Percentiles rank a stretch among this genome's conserved stretches.
These are phyloP conservation scores for Drosophila peninsularis DNA, from an alignment of 2,888 invertebrate species.

Conservation along the genomic window DNA sequence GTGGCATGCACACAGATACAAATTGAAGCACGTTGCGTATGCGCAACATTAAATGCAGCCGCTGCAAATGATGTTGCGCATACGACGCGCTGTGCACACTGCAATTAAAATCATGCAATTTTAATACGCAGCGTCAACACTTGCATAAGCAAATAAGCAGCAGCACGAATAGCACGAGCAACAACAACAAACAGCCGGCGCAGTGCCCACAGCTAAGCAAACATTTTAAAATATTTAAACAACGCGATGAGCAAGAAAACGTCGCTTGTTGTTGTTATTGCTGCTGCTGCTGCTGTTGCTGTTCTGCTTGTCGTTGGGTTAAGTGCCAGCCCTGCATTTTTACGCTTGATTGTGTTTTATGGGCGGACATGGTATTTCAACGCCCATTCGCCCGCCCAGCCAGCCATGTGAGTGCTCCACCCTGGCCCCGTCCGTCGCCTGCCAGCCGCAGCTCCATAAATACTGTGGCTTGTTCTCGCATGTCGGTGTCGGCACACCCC, in stretches of 20 bases:
- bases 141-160: constrained; percentile 71
- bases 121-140: constrained; percentile 76
- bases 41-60: constrained; percentile 68
- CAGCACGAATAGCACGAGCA: constrained; percentile 29
- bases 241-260: constrained; percentile 50
- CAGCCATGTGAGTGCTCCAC: background rate
- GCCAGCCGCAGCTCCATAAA: constrained; percentile 72
- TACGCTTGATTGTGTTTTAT: constrained; percentile 79
- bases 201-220: constrained; percentile 68
- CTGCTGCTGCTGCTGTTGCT: constrained; percentile 10
- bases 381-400: constrained; percentile 3
- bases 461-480: constrained; percentile 74
- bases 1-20: constrained; percentile 17
- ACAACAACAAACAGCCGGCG: constrained; percentile 12
- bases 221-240: constrained; percentile 80
- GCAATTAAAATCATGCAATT: constrained; percentile 82
- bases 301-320: constrained; percentile 52
- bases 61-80: constrained; percentile 53
- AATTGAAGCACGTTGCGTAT: constrained; percentile 58
- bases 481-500: constrained; percentile 73
- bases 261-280: constrained; percentile 51
- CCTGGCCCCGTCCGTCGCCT: constrained; percentile 27
- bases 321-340: constrained; percentile 75
- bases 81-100: constrained; percentile 61
- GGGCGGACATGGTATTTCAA: constrained; percentile 52